Percentiles rank a stretch among this genome's conserved stretches.
Conservation (phyloP, 1,140 invertebrate genomes). For the Drosophila sp. region DNA sequence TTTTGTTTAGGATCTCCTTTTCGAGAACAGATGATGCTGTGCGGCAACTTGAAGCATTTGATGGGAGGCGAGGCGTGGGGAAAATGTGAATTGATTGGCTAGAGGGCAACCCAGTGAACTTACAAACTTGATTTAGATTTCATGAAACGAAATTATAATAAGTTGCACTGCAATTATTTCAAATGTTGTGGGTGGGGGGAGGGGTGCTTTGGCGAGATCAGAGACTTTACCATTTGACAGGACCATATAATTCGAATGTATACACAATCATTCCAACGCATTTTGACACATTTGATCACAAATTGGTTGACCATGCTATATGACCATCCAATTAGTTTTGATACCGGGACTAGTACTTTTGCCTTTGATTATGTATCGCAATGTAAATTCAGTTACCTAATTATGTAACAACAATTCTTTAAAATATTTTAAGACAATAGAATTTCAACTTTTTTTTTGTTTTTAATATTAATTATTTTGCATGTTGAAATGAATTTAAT, state of each 20-base stretch:
- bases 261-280: too few species aligned
- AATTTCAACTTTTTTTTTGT: not conserved
- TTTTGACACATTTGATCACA: too few species aligned
- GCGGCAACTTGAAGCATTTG: conserved; percentile 36
- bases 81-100: conserved; percentile 1
- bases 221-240: too few species aligned
- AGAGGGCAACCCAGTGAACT: conserved; percentile 36
- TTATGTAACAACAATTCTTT: too few species aligned
- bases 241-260: too few species aligned
- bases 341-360: too few species aligned
- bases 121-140: not conserved
- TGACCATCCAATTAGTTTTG: too few species aligned
- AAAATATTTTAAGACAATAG: not conserved
- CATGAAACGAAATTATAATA: not conserved
- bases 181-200: not conserved
- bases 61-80: conserved; percentile 5
- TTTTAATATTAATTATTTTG: not conserved
- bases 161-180: not conserved
- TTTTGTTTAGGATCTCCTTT: conserved; percentile 67
- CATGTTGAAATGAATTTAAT: conserved; percentile 7
- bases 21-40: conserved; percentile 71
- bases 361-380: too few species aligned
- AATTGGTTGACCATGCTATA: too few species aligned
- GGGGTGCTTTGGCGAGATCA: too few species aligned
- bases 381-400: too few species aligned